phyloP scores from a whole-genome alignment of 2,113 vertebrate species.

The Donacobius atricapilla region DNA sequence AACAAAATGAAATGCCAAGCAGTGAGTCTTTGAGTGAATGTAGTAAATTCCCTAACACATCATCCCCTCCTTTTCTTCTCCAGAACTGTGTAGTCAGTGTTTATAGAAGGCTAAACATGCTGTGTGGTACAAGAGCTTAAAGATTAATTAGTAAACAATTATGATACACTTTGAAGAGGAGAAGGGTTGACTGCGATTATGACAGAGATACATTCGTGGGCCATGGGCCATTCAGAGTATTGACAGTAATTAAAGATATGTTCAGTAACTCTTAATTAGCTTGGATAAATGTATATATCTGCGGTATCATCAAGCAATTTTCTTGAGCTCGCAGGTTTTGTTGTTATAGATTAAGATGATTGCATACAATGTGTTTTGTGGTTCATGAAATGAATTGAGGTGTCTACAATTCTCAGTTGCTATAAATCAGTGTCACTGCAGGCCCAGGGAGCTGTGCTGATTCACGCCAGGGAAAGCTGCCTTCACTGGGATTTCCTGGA shows the following conservation, averaged over 20 bases:
- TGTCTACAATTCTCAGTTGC: not conserved
- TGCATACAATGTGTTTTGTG: not conserved
- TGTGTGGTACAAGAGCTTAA: constrained; percentile 1
- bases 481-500: not conserved
- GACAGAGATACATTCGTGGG: constrained; percentile 25
- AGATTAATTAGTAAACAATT: constrained; percentile 61
- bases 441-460: not conserved
- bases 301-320: constrained; percentile 29
- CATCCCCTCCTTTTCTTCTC: not conserved
- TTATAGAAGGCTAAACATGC: constrained; percentile 20
- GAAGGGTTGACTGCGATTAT: constrained; percentile 18
- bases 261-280: constrained; percentile 52
- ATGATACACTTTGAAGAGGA: constrained; percentile 48
- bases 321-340: constrained; percentile 5
- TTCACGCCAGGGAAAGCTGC: not conserved
- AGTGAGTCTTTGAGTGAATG: not conserved
- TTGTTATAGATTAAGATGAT: constrained; percentile 49
- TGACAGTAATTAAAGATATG: constrained; percentile 37
- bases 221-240: constrained; percentile 9
- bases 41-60: not conserved
- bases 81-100: not conserved
- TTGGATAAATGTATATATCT: constrained; percentile 38
- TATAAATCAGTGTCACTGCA: constrained; percentile 4
- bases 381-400: constrained; percentile 19
- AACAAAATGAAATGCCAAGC: not conserved